Base-by-base conservation (phyloP, 2,113 vertebrate genomes). In the Apus apus region DNA sequence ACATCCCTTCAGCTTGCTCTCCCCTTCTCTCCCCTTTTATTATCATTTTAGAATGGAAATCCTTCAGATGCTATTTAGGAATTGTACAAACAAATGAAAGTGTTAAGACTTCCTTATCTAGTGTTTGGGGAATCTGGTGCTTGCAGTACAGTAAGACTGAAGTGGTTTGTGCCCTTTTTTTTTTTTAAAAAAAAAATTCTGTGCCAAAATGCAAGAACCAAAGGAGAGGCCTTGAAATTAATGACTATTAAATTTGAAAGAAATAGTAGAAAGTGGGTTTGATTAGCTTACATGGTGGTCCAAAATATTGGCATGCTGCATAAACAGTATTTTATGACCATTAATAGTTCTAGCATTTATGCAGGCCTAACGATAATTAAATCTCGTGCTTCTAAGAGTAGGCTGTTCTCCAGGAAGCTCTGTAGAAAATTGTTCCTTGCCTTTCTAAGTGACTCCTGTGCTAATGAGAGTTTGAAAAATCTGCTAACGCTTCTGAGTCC, bases 71-170 rank as follows among this genome's bases (percentile, higher is more conserved):
- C 38, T 91, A 3, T 88, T 90, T 76, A 61, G 54, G 61, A 85
- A 30, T 7, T 73, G 27, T 83, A 27, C 76, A 87, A 94, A 78
- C 53, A 91, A 86, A 32, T 74, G 18, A 38, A 67, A 57, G 65
- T 78, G 53, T 67, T 85, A 67, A 56, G 70, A 75, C 29, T 87
- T 90, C 40, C 48, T 89, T 87, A 66, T 66, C 50, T 56, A 57
- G 15, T 76, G 58, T 65, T 70, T 85, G 27, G 30, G 77, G 40
- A 57, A 74, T 81, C 38, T 88, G 43, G 26, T 79, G 64, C 34
- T 86, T 4, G 0, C 25, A 32, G 25, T 81, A 53, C 0, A 0
- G 38, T 26, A 75, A 72, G 48, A 51, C 12, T n/a, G 0, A 80
- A 75, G 8, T n/a, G 29, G 12, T 77, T 71, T 90, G 40, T 90